Evolutionary conservation across 1,140 invertebrate genomes (phyloP), one percentile per base, ranked within the genome.

Genomic region (Drosophila hydei): DNA sequence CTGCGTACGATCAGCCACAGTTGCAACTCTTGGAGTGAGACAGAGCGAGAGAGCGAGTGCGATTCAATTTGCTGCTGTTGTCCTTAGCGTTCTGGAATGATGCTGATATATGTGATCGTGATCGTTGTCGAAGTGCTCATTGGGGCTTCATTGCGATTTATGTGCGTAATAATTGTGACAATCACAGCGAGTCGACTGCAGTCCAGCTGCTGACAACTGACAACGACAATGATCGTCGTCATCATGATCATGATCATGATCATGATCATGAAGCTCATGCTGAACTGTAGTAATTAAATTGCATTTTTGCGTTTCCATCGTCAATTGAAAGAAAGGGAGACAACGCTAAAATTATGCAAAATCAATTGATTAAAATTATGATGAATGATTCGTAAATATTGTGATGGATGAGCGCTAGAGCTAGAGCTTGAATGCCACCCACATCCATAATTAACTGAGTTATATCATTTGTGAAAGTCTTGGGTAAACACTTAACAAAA

Each of bases 101-200:
- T 47, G 45, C 18, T 36, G 27, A 36, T 38, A 27, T 55, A 18
- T 58, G 36, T 43, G 2, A 51, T 58, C 50, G 62, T 65, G 45
- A 59, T 69, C 55, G 71, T 33, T 33, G 30, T 30, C 56, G 62
- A 65, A 59, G 67, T 42, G 69, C 45, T 64, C 19, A 73, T 45
- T 77, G 73, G 56, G 63, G 63, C 73, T 87, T 77, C 67, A 87
- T 81, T 77, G 77, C 87, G 76, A 90, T 90, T 90, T 90, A 90
- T 90, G 81, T 90, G 87, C 87, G 87, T 90, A 90, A 89, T 90
- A 89, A 89, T 83, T 89, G 87, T 87, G 87, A 89, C 87, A 89
- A 89, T 87, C 77, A 79, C 71, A 71, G 68, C 74, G 76, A 85
- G 52, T 74, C 51, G 56, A 65, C 60, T n/a, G 55, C 48, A 60